Evolutionary conservation across 2,888 invertebrate genomes (phyloP).

Genomic region (Scaptomyza flava): DNA sequence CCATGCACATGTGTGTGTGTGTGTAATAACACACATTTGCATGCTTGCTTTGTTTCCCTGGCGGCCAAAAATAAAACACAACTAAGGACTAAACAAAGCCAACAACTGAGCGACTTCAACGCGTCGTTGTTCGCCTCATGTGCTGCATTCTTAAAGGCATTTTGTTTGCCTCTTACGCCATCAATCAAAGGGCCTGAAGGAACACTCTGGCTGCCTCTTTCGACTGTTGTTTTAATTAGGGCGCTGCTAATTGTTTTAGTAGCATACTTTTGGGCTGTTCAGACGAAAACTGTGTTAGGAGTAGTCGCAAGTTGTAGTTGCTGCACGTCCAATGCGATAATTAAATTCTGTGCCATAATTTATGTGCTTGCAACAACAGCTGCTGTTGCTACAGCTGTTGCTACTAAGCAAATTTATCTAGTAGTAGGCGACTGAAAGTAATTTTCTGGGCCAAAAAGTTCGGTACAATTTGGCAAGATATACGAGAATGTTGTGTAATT

Average conservation of each 20-base stretch:
- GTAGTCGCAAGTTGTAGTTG: constrained; percentile 16
- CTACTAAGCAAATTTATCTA: constrained; percentile 54
- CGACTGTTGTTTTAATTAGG: constrained; percentile 70
- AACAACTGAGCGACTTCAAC: constrained; percentile 44
- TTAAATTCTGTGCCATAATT: constrained; percentile 71
- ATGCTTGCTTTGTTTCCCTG: constrained; percentile 44
- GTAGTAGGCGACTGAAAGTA: constrained; percentile 32
- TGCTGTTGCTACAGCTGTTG: constrained; percentile 51
- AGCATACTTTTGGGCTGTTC: constrained; percentile 68
- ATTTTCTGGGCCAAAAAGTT: constrained; percentile 25
- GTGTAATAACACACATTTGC: constrained; percentile 67
- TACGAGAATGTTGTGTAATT: not conserved
- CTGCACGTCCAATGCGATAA: constrained; percentile 69
- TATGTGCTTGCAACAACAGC: constrained; percentile 64
- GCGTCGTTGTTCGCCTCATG: constrained; percentile 41
- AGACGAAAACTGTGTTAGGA: constrained; percentile 66
- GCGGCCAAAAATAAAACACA: constrained; percentile 49
- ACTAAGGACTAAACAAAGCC: constrained; percentile 26
- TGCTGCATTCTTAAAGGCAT: constrained; percentile 70
- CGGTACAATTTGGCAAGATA: constrained; percentile 6
- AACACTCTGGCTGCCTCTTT: not conserved
- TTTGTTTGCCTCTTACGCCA: constrained; percentile 42
- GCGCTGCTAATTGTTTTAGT: constrained; percentile 76
- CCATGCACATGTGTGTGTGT: constrained; percentile 17
- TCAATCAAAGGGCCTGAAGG: constrained; percentile 64